A percentile compares a stretch with the other conserved stretches of the same genome.
Conservation (phyloP, 2,797 vertebrate species). For the Alcedo atthis region DNA sequence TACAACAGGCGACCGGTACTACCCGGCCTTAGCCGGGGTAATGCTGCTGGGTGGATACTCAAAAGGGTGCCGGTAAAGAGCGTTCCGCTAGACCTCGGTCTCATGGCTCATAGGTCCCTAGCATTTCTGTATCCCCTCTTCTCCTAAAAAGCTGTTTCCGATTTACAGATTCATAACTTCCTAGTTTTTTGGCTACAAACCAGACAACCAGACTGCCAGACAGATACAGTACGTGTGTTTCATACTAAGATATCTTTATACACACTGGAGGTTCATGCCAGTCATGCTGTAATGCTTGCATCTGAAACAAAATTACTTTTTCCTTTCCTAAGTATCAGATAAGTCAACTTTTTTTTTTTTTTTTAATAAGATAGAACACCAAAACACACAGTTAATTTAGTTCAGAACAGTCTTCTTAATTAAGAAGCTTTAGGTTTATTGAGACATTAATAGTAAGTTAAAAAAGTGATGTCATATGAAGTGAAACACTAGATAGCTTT, state of each 20-base stretch:
- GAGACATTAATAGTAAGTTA: not conserved
- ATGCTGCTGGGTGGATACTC: not conserved
- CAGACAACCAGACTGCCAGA: not conserved
- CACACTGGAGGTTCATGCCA: not conserved
- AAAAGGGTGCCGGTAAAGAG: accelerated
- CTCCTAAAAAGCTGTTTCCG: not conserved
- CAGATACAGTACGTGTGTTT: not conserved
- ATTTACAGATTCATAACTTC: not conserved
- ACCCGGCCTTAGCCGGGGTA: not conserved
- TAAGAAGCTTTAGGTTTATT: not conserved
- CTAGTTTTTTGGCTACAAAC: not conserved
- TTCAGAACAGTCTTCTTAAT: not conserved
- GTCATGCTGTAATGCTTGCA: not conserved
- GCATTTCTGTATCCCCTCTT: not conserved
- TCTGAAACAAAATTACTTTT: not conserved
- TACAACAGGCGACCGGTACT: not conserved
- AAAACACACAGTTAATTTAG: not conserved
- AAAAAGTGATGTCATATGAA: not conserved
- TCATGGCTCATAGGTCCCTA: not conserved
- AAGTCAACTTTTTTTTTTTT: not conserved
- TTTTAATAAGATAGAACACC: not conserved
- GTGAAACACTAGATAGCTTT: not conserved
- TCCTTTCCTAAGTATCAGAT: not conserved
- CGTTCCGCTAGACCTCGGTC: not conserved
- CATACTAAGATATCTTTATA: not conserved